Conservation (phyloP, 2,113 vertebrate genomes). For the Butastur rufipennis region DNA sequence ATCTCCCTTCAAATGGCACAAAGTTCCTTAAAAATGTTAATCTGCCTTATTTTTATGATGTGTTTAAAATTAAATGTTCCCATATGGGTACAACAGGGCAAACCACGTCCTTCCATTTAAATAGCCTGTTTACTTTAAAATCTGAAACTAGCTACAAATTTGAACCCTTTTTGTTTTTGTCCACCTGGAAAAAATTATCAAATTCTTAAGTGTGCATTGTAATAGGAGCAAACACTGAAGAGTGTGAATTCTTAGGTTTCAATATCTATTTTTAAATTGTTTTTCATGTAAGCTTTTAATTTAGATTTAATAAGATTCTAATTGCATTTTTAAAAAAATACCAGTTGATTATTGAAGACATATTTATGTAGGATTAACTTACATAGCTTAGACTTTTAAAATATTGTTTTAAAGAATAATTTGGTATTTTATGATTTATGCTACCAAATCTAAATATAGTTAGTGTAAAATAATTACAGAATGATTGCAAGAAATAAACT, state of each 20-base stretch:
- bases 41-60: conserved; percentile 53
- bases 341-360: conserved; percentile 46
- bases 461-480: neutral
- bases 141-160: conserved; percentile 59
- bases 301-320: conserved; percentile 64
- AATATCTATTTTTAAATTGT: conserved; percentile 61
- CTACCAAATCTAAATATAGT: conserved; percentile 16
- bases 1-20: conserved; percentile 5
- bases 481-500: neutral
- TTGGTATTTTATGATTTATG: conserved; percentile 18
- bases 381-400: conserved; percentile 2
- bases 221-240: conserved; percentile 34
- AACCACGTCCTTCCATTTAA: conserved; percentile 37
- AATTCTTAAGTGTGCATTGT: conserved; percentile 40
- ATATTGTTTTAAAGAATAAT: conserved; percentile 38
- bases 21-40: conserved; percentile 50
- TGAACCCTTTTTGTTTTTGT: conserved; percentile 35
- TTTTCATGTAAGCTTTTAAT: conserved; percentile 57
- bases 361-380: conserved; percentile 46
- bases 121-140: conserved; percentile 64
- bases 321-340: neutral
- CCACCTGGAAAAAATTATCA: conserved; percentile 65
- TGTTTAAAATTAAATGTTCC: conserved; percentile 66
- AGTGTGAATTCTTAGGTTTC: conserved; percentile 62
- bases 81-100: conserved; percentile 18